Conservation (phyloP, 35 echinoderm and acorn worm species). For the Strongylocentrotus purpuratus region DNA sequence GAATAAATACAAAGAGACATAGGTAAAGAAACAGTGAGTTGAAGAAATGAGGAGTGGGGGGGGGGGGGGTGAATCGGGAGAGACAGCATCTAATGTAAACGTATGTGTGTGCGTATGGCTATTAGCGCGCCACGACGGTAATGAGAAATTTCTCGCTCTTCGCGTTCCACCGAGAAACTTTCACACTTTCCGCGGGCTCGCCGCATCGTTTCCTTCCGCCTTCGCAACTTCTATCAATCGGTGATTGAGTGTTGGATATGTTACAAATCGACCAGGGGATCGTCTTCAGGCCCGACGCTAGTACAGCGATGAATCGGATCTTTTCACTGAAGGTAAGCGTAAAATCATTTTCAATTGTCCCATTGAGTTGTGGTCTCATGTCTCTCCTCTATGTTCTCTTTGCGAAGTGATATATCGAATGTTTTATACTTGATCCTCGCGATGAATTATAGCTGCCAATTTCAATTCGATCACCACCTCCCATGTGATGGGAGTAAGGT, state of each 20-base stretch:
- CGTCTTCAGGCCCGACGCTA: background rate
- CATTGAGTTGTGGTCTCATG: background rate
- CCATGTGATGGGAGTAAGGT: background rate
- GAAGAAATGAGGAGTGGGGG: background rate
- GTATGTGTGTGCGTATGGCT: background rate
- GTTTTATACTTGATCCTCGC: background rate
- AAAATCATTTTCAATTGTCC: background rate
- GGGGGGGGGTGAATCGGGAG: background rate
- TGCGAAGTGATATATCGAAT: background rate
- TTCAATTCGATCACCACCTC: background rate
- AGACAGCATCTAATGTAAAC: background rate
- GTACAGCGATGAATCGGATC: background rate
- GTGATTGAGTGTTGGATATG: slow-evolving; percentile 16
- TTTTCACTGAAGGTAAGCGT: background rate
- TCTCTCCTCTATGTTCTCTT: background rate
- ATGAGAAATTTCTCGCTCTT: background rate
- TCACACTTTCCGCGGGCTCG: background rate
- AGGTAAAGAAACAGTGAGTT: background rate
- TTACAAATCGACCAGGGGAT: background rate
- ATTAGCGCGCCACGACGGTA: background rate
- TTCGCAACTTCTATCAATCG: background rate
- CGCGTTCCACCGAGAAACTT: background rate
- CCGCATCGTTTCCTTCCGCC: background rate
- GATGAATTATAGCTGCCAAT: background rate
- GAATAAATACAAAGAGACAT: background rate